Evolutionary conservation across 2,888 invertebrate genomes (phyloP).

Genomic region (Polymixis flavicincta): DNA sequence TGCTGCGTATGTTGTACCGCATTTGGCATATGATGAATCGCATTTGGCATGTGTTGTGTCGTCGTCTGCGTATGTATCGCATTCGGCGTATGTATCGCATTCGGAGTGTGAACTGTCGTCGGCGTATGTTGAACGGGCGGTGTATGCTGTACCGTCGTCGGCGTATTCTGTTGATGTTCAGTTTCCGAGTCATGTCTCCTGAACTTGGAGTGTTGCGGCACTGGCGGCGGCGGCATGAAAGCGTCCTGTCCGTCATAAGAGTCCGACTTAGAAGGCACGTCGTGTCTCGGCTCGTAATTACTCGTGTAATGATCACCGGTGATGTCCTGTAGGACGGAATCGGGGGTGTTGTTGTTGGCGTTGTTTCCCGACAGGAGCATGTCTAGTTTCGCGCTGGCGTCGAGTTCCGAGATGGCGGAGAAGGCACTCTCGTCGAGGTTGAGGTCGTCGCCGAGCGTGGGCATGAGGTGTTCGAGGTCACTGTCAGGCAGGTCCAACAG

Average conservation of each 20-base stretch:
- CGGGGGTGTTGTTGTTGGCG: slow-evolving; percentile 70
- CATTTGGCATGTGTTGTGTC: slow-evolving; percentile 43
- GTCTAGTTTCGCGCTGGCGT: slow-evolving; percentile 84
- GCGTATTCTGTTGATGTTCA: slow-evolving; percentile 42
- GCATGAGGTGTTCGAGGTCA: slow-evolving; percentile 92
- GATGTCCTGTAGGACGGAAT: slow-evolving; percentile 78
- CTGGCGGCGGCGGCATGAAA: slow-evolving; percentile 84
- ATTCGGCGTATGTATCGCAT: slow-evolving; percentile 33
- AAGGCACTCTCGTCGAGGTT: slow-evolving; percentile 87
- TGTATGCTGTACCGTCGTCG: slow-evolving; percentile 32
- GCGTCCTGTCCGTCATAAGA: slow-evolving; percentile 70
- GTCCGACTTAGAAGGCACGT: slow-evolving; percentile 63
- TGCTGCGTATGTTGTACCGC: slow-evolving; percentile 39
- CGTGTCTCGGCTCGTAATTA: slow-evolving; percentile 69
- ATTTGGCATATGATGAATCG: slow-evolving; percentile 36
- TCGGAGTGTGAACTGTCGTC: slow-evolving; percentile 67
- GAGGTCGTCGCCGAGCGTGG: slow-evolving; percentile 91
- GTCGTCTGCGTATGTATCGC: slow-evolving; percentile 34
- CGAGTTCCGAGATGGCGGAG: slow-evolving; percentile 83
- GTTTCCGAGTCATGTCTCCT: slow-evolving; percentile 48
- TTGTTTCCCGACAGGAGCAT: slow-evolving; percentile 73
- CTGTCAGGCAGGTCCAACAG: slow-evolving; percentile 87
- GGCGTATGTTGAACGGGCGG: slow-evolving; percentile 30
- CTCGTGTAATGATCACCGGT: slow-evolving; percentile 74
- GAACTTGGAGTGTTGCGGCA: slow-evolving; percentile 76